Conservation (phyloP, 2,888 invertebrate species). For the Itoplectis maculator region DNA sequence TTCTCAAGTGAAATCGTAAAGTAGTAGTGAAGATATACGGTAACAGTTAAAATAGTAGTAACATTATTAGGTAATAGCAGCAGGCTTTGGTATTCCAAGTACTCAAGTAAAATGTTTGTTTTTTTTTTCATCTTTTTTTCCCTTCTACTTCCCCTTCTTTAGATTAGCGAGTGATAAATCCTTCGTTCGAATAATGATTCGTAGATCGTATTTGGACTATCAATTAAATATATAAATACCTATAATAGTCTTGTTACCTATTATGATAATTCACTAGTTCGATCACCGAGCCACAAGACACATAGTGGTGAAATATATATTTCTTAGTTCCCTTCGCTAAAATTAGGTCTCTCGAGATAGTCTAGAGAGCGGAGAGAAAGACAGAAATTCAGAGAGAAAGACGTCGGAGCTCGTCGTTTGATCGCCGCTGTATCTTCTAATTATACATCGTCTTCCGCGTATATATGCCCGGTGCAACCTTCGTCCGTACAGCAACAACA, state of each 20-base stretch:
- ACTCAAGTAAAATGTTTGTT: conserved; percentile 45
- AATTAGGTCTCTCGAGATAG: conserved; percentile 37
- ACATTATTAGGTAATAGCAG: conserved; percentile 62
- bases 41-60: conserved; percentile 65
- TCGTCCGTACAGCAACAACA: conserved; percentile 14
- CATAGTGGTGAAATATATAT: conserved; percentile 73
- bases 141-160: conserved; percentile 15
- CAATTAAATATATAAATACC: conserved; percentile 67
- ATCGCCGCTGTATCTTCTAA: conserved; percentile 21
- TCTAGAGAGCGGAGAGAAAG: conserved; percentile 19
- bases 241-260: conserved; percentile 68
- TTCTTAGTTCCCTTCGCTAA: conserved; percentile 53
- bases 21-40: conserved; percentile 57
- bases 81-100: conserved; percentile 51
- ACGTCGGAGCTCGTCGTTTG: conserved; percentile 20
- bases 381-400: conserved; percentile 40
- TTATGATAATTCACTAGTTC: conserved; percentile 70
- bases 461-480: conserved; percentile 30
- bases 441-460: conserved; percentile 43
- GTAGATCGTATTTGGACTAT: conserved; percentile 55
- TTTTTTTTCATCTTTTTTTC: conserved; percentile 1
- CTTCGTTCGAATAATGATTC: conserved; percentile 66
- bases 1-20: conserved; percentile 34
- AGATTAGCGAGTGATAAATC: conserved; percentile 66
- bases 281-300: conserved; percentile 75